Conservation (phyloP, 1,140 invertebrate species). For the Brevipalpus yothersi region DNA sequence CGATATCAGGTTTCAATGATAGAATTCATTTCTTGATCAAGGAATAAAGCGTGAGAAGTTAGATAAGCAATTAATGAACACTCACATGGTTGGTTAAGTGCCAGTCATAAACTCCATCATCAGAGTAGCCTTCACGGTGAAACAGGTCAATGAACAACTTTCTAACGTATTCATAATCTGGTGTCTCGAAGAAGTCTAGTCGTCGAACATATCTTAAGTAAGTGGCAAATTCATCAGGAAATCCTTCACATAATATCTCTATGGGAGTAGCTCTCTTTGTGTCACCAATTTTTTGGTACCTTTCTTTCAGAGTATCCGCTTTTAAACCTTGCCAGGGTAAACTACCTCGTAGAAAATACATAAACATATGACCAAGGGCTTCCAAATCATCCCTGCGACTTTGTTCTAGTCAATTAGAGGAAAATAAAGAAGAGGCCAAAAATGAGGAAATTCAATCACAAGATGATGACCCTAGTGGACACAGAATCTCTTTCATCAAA, state of each 20-base stretch:
- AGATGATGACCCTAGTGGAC: not conserved
- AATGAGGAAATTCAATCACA: not conserved
- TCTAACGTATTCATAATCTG: slow-evolving; percentile 93
- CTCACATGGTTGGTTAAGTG: slow-evolving; percentile 16
- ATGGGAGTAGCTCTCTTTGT: slow-evolving; percentile 94
- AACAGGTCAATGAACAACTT: slow-evolving; percentile 86
- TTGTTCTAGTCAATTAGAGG: slow-evolving; percentile 46
- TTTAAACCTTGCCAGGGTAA: slow-evolving; percentile 99
- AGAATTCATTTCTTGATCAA: not conserved
- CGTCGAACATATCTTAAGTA: slow-evolving; percentile 82
- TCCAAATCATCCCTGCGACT: slow-evolving; percentile 95
- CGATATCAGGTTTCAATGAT: not conserved
- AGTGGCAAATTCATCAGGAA: slow-evolving; percentile 68
- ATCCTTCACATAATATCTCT: slow-evolving; percentile 86
- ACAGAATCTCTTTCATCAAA: too few species aligned
- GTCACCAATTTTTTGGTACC: slow-evolving; percentile 99
- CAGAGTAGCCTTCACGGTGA: slow-evolving; percentile 66
- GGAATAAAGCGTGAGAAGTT: not conserved
- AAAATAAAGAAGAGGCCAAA: not conserved
- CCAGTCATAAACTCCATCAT: slow-evolving; percentile 92
- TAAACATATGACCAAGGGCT: slow-evolving; percentile 98
- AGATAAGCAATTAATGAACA: not conserved
- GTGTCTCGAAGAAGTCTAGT: slow-evolving; percentile 97
- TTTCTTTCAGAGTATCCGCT: slow-evolving; percentile 94
- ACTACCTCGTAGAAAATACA: slow-evolving; percentile 97